These are phyloP conservation scores for Synergus gifuensis DNA, from an alignment of 2,888 invertebrate species.

Conservation along the genomic window DNA sequence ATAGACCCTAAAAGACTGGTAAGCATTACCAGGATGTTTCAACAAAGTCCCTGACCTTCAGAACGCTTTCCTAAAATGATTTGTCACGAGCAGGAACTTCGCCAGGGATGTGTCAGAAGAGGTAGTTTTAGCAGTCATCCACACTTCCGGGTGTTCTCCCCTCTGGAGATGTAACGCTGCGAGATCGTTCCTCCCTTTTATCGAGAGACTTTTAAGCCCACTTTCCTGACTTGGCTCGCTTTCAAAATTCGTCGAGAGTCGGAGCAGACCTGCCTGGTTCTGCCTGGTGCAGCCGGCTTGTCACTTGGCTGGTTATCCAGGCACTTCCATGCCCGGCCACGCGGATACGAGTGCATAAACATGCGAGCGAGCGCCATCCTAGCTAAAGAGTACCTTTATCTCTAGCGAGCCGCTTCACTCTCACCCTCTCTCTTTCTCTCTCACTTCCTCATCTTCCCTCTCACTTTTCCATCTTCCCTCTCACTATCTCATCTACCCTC, in stretches of 20 bases:
- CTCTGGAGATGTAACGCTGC: slow-evolving; percentile 51
- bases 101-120: slow-evolving; percentile 16
- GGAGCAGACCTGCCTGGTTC: slow-evolving; percentile 60
- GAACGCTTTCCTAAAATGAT: neutral
- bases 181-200: slow-evolving; percentile 68
- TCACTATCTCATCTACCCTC: slow-evolving; percentile 57
- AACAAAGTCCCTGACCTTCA: neutral
- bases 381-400: slow-evolving; percentile 76
- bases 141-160: slow-evolving; percentile 56
- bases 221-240: slow-evolving; percentile 77
- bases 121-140: slow-evolving; percentile 44
- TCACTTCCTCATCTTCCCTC: slow-evolving; percentile 57
- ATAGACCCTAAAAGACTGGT: neutral
- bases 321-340: slow-evolving; percentile 76
- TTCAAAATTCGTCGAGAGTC: slow-evolving; percentile 74
- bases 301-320: slow-evolving; percentile 78
- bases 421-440: slow-evolving; percentile 55
- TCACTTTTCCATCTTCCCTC: slow-evolving; percentile 53
- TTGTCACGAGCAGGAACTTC: neutral
- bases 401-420: slow-evolving; percentile 71
- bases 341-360: slow-evolving; percentile 77
- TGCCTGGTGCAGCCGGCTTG: slow-evolving; percentile 68
- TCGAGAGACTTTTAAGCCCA: slow-evolving; percentile 77
- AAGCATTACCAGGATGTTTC: neutral
- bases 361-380: slow-evolving; percentile 75